Base-by-base conservation (phyloP, 2,888 invertebrate species). In the Thyatira batis region DNA sequence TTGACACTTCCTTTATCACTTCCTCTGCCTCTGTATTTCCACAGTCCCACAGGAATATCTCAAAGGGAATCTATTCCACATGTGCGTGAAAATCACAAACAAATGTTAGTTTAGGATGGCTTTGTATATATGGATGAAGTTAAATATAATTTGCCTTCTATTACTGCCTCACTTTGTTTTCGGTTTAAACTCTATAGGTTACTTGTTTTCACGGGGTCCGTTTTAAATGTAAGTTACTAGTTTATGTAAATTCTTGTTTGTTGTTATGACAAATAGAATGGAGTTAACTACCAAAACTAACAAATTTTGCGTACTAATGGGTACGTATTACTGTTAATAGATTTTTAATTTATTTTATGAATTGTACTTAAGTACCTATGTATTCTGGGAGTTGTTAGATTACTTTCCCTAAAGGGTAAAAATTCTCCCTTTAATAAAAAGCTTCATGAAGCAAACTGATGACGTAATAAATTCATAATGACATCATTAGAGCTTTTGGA, bases 401-500 rank as follows among this genome's bases (percentile, higher is more conserved):
- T n/a, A n/a, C n/a, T n/a, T n/a, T n/a, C n/a, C n/a, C n/a, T n/a
- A n/a, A n/a, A n/a, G n/a, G n/a, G n/a, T n/a, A n/a, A n/a, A n/a
- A n/a, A n/a, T n/a, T n/a, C n/a, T n/a, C n/a, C n/a, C n/a, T n/a
- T n/a, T n/a, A n/a, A n/a, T n/a, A n/a, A n/a, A n/a, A n/a, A n/a
- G n/a, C n/a, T n/a, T n/a, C n/a, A 13, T 13, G n/a, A 5, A 13
- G 13, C n/a, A 33, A 33, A 33, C 33, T 33, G 13, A 13, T 5
- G 3, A 33, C 13, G 11, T 1, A 33, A 33, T 33, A 13, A 33
- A 30, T 13, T 13, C 51, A 45, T 49, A 27, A 28, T 8, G 20
- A 30, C 48, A 45, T 54, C 49, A 54, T 49, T 45, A 20, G 48
- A n/a, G 52, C 50, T 52, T 49, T 53, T 53, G 27, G 45, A 20